Conservation (phyloP, 2,113 vertebrate genomes). For the Echinops telfairi region DNA sequence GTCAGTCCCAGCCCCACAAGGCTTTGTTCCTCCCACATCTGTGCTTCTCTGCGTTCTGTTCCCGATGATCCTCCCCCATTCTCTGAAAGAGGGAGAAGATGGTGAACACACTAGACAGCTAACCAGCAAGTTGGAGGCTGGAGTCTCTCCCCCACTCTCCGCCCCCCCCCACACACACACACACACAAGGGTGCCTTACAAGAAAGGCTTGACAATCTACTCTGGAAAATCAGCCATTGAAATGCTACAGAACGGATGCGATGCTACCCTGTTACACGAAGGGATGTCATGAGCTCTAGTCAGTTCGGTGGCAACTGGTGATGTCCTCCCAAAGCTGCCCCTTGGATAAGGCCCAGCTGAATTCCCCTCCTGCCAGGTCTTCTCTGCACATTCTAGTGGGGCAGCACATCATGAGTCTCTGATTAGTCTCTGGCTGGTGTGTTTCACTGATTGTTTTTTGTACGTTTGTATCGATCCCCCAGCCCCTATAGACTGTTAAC, state of each 20-base stretch:
- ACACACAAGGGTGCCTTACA: not conserved
- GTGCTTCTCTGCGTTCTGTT: too few species aligned
- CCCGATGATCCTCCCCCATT: not conserved
- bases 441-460: conserved; percentile 25
- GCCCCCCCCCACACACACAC: too few species aligned
- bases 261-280: not conserved
- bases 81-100: not conserved
- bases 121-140: not conserved
- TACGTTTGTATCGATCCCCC: not conserved
- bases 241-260: not conserved
- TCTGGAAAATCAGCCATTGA: not conserved
- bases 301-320: not conserved
- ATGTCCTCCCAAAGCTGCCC: not conserved
- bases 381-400: not conserved
- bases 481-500: not conserved
- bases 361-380: not conserved
- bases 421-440: not conserved
- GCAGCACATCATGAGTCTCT: not conserved
- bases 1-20: not conserved
- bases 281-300: not conserved
- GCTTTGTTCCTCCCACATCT: not conserved
- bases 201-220: not conserved
- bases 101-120: not conserved
- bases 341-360: not conserved
- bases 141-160: too few species aligned